phyloP scores from a whole-genome alignment of 1,140 invertebrate genomes.

The Brachystomella parvula region DNA sequence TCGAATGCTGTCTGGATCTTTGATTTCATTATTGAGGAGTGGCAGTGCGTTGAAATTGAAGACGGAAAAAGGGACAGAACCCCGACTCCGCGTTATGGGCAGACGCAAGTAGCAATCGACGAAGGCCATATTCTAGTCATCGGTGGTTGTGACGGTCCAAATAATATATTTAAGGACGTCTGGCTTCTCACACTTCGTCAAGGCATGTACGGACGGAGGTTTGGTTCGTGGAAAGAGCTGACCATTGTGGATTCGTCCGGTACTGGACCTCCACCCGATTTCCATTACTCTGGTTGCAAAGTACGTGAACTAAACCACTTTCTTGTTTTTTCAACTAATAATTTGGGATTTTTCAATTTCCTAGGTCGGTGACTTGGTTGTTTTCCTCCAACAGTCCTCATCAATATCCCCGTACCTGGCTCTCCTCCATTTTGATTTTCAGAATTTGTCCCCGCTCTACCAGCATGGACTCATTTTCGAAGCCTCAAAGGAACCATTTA shows the following conservation, averaged over 20 bases:
- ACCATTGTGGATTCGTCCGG: slow-evolving; percentile 64
- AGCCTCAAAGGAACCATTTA: slow-evolving; percentile 21
- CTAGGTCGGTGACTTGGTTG: slow-evolving; percentile 27
- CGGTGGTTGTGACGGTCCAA: slow-evolving; percentile 49
- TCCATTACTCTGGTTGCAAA: slow-evolving; percentile 63
- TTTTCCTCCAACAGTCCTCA: slow-evolving; percentile 33
- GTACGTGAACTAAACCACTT: slow-evolving; percentile 44
- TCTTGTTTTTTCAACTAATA: not conserved
- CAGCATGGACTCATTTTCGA: slow-evolving; percentile 29
- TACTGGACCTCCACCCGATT: slow-evolving; percentile 49
- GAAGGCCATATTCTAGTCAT: slow-evolving; percentile 41
- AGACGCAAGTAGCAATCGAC: slow-evolving; percentile 67
- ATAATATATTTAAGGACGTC: slow-evolving; percentile 59
- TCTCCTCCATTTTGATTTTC: slow-evolving; percentile 33
- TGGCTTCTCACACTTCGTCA: slow-evolving; percentile 56
- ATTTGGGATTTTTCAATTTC: not conserved
- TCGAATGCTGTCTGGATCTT: slow-evolving; percentile 86
- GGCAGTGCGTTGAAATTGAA: slow-evolving; percentile 61
- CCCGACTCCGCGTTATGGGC: slow-evolving; percentile 77
- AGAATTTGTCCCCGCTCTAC: slow-evolving; percentile 4
- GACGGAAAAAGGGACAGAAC: slow-evolving; percentile 46
- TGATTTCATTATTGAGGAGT: slow-evolving; percentile 64
- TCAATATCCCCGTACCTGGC: slow-evolving; percentile 34
- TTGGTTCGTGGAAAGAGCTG: slow-evolving; percentile 75
- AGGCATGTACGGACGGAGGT: slow-evolving; percentile 3